Conservation (phyloP, 1,140 invertebrate species). For the Agraylea sexmaculata region DNA sequence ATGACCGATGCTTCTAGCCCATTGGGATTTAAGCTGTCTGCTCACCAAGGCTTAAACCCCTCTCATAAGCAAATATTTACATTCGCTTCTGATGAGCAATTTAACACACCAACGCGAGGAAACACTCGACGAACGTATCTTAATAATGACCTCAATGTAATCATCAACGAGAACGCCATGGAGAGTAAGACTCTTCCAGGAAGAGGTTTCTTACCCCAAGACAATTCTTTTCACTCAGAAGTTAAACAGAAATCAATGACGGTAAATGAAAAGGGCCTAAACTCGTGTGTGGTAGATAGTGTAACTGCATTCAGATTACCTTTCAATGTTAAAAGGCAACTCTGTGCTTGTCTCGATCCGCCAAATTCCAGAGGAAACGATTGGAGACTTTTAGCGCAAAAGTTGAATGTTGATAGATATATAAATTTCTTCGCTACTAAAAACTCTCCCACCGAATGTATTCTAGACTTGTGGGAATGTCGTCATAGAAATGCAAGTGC, state of each 20-base stretch:
- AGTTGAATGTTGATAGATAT: constrained; percentile 82
- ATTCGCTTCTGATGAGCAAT: constrained; percentile 36
- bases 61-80: constrained; percentile 36
- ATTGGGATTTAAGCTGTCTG: constrained; percentile 33
- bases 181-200: constrained; percentile 17
- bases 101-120: constrained; percentile 23
- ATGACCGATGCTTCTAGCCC: constrained; percentile 40
- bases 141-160: constrained; percentile 17
- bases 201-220: constrained; percentile 9
- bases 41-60: constrained; percentile 38
- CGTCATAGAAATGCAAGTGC: constrained; percentile 79
- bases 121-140: constrained; percentile 15
- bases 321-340: constrained; percentile 59
- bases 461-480: constrained; percentile 92
- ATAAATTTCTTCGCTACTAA: constrained; percentile 96
- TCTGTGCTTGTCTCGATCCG: constrained; percentile 82
- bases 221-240: constrained; percentile 12
- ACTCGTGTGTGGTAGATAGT: constrained; percentile 31
- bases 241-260: constrained; percentile 22
- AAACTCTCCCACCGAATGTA: constrained; percentile 87
- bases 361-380: constrained; percentile 84
- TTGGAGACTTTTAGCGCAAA: constrained; percentile 87
- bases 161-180: constrained; percentile 16
- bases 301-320: constrained; percentile 32
- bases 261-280: constrained; percentile 32